Evolutionary conservation across 2,797 vertebrate species (phyloP), one percentile per base, ranked within the genome.

Genomic region (Microctenopoma lineatum): DNA sequence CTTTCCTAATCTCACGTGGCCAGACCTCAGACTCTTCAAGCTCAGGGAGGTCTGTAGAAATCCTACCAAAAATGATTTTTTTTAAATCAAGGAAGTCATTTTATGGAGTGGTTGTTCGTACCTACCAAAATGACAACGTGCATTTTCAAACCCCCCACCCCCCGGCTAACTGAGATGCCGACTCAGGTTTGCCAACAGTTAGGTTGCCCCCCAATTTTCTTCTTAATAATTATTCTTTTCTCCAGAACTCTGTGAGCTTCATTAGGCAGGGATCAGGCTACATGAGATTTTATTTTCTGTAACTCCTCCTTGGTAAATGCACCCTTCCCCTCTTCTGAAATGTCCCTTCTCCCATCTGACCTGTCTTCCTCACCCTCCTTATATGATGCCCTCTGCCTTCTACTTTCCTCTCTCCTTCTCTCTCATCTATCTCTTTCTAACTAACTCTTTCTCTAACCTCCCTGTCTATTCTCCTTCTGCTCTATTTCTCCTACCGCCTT

Each of bases 1-100:
- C 72, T 81, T 41, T 78, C 66, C 75, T 80, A 80, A 79, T 85
- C 89, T 87, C 69, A 44, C 63, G 6, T 70, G 74, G 84, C 67
- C 73, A 55, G 77, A 79, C 69, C 81, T 79, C 78, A 27, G 67
- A 61, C 51, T 75, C 72, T 44, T 51, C 18, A 13, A 59, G 77
- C 65, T 75, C 47, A 65, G 41, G 27, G 50, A 69, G 72, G 55
- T 79, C 60, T 60, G 74, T 34, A 66, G 59, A 63, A 54, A 55
- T 8, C 39, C 7, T 1, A 26, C 41, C 8, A 39, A 16, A 75
- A 29, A 16, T 12, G 2, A 14, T 3, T 14, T 29, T 51, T 7
- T 27, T 56, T 5, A 51, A 32, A 56, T 68, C 21, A 39, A 21
- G 48, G 4, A 56, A 63, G 27, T 27, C 6, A 57, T 44, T 68